Conservation (phyloP, 2,113 vertebrate genomes). For the Grallaria varia region DNA sequence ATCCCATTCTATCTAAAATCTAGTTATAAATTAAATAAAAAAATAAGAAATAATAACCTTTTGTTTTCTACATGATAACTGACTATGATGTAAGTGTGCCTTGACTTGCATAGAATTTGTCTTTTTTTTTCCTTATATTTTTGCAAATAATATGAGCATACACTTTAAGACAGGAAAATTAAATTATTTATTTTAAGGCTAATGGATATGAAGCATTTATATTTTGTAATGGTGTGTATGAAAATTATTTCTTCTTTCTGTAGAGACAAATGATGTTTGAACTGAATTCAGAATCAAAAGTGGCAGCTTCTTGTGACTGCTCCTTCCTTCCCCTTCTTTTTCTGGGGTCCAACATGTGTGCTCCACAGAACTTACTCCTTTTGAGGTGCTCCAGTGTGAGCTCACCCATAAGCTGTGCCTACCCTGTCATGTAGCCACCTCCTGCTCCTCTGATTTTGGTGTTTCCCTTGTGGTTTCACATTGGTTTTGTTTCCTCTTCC, state of each 20-base stretch:
- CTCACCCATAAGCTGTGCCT: not conserved
- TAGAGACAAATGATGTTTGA: not conserved
- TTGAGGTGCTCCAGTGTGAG: too few relatives aligned
- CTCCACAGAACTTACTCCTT: not conserved
- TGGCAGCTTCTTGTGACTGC: not conserved
- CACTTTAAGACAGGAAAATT: not conserved
- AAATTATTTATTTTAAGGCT: not conserved
- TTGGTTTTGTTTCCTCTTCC: not conserved
- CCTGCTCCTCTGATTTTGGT: not conserved
- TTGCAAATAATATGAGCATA: not conserved
- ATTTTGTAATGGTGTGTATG: not conserved
- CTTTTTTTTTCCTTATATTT: not conserved
- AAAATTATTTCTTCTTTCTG: not conserved
- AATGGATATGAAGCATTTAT: not conserved
- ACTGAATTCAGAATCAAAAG: not conserved
- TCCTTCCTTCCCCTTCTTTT: not conserved
- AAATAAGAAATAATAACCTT: not conserved
- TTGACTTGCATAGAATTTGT: not conserved
- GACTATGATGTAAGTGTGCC: not conserved
- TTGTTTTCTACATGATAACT: not conserved
- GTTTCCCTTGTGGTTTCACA: not conserved
- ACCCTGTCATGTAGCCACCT: not conserved
- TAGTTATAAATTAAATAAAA: not conserved
- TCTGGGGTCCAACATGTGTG: accelerated
- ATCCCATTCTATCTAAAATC: not conserved